A percentile compares a stretch with the other conserved stretches of the same genome.
phyloP scores from a whole-genome alignment of 2,113 vertebrate species.

The Platycercus adscitus region DNA sequence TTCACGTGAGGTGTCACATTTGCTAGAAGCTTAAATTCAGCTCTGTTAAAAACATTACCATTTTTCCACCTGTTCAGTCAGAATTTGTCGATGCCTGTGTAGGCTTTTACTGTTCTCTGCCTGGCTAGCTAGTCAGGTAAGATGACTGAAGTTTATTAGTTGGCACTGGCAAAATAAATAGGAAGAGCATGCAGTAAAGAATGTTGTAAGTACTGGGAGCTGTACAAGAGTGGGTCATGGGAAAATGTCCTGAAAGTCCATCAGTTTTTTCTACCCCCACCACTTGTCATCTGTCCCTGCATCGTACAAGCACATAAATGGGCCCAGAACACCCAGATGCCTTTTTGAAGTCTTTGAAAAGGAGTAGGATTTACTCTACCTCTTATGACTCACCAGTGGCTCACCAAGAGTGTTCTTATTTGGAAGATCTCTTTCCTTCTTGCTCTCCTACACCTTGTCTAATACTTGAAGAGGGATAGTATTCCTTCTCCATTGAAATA shows the following conservation, averaged over 20 bases:
- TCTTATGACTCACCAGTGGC: background rate
- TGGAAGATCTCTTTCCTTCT: background rate
- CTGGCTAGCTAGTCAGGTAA: background rate
- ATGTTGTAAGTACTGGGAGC: background rate
- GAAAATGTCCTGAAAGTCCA: background rate
- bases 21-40: background rate
- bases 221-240: background rate
- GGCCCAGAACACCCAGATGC: background rate
- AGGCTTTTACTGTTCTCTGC: background rate
- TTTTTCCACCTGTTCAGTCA: background rate
- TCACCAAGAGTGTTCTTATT: background rate
- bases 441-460: background rate
- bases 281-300: background rate
- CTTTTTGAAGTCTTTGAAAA: conserved; percentile 21
- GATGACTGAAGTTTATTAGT: conserved; percentile 39
- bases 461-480: background rate
- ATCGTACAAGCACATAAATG: background rate
- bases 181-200: background rate
- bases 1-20: conserved; percentile 15
- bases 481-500: background rate
- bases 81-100: background rate
- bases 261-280: background rate
- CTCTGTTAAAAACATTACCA: background rate
- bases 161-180: conserved; percentile 29
- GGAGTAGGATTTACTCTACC: background rate